Evolutionary conservation across 2,888 invertebrate genomes (phyloP).

Genomic region (Sminthurinus aureus): DNA sequence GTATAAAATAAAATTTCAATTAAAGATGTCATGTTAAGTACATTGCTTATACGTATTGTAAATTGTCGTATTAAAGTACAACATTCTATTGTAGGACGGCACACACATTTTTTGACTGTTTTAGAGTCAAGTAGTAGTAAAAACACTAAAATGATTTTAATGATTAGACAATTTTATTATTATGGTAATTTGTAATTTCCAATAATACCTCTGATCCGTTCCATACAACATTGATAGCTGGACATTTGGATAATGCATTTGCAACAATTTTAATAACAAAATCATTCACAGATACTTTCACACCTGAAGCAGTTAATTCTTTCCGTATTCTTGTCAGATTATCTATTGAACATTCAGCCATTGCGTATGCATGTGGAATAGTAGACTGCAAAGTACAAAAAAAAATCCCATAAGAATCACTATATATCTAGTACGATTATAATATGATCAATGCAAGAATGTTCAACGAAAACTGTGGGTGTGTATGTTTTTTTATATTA

Average conservation of each 20-base stretch:
- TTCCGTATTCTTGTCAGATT: slow-evolving; percentile 67
- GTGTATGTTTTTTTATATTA: too few species aligned
- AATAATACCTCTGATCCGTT: slow-evolving; percentile 65
- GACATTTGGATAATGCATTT: slow-evolving; percentile 68
- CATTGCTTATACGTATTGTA: too few species aligned
- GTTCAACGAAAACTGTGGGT: too few species aligned
- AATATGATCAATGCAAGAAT: background rate
- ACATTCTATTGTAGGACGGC: too few species aligned
- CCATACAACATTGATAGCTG: slow-evolving; percentile 66
- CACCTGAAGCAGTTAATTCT: slow-evolving; percentile 66
- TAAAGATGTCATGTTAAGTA: too few species aligned
- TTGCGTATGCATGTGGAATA: slow-evolving; percentile 74
- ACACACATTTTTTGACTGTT: too few species aligned
- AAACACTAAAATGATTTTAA: too few species aligned
- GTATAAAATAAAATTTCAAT: slow-evolving; percentile 30
- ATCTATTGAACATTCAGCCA: slow-evolving; percentile 68
- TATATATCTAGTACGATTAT: background rate
- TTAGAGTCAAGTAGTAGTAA: too few species aligned
- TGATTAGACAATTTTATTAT: too few species aligned
- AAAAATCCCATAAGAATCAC: too few species aligned
- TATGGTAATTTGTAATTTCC: too few species aligned
- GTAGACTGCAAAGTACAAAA: slow-evolving; percentile 65
- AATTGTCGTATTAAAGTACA: too few species aligned
- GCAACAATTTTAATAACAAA: slow-evolving; percentile 73
- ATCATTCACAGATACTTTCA: slow-evolving; percentile 72